These are phyloP conservation scores for Onychostruthus taczanowskii DNA, from an alignment of 2,113 vertebrate genomes.

Conservation along the genomic window DNA sequence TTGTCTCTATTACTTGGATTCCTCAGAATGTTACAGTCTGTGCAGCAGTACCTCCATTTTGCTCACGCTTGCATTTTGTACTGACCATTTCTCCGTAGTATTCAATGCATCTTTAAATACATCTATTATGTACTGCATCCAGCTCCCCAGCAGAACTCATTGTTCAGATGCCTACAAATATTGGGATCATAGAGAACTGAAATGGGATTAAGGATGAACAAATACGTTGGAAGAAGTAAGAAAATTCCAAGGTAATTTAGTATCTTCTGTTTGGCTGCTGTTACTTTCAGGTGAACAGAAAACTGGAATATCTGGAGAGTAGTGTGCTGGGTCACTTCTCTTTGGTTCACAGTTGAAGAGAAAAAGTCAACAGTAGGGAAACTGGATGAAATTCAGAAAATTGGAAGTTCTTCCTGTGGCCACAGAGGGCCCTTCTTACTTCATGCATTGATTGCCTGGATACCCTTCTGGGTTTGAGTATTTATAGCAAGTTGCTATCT, in stretches of 20 bases:
- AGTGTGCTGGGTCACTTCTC: not conserved
- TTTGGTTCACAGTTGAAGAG: not conserved
- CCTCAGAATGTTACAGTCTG: not conserved
- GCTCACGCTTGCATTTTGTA: not conserved
- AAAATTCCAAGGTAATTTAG: not conserved
- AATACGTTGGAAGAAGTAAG: not conserved
- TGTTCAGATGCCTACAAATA: not conserved
- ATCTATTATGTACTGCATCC: not conserved
- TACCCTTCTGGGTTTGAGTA: not conserved
- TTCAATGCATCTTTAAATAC: not conserved
- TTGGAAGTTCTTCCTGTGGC: not conserved
- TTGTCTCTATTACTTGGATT: not conserved
- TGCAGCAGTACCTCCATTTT: not conserved
- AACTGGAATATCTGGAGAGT: not conserved
- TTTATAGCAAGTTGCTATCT: not conserved
- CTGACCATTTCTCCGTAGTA: not conserved
- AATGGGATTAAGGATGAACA: not conserved
- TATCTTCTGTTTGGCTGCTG: not conserved
- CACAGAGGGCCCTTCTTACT: constrained; percentile 27
- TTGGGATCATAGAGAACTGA: not conserved
- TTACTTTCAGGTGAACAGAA: not conserved
- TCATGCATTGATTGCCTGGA: not conserved
- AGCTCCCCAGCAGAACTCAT: not conserved
- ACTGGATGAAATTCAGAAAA: not conserved
- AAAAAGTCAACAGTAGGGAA: not conserved